A percentile compares a stretch with the other conserved stretches of the same genome.
Conservation (phyloP, 2,888 invertebrate species). For the Bibio marci region DNA sequence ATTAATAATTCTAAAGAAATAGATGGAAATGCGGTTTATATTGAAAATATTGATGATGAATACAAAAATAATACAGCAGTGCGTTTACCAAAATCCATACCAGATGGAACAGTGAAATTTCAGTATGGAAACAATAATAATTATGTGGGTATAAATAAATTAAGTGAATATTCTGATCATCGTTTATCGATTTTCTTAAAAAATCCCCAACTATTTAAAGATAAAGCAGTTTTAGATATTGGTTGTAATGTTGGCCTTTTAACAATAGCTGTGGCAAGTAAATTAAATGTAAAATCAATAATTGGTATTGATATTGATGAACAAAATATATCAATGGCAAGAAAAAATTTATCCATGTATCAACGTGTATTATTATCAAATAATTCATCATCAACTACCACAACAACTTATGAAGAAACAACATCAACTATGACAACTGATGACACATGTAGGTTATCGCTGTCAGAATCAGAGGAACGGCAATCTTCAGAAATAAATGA, state of each 20-base stretch:
- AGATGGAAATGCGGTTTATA: neutral
- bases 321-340: slow-evolving; percentile 48
- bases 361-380: slow-evolving; percentile 21
- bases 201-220: slow-evolving; percentile 65
- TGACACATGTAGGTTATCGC: too few species aligned
- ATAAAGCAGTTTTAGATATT: slow-evolving; percentile 86
- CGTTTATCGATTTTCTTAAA: slow-evolving; percentile 66
- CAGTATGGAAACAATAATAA: slow-evolving; percentile 94
- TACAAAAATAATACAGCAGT: neutral
- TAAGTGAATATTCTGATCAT: slow-evolving; percentile 63
- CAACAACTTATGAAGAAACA: slow-evolving; percentile 7
- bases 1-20: too few species aligned
- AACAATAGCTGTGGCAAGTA: slow-evolving; percentile 75
- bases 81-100: neutral
- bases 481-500: too few species aligned
- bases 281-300: slow-evolving; percentile 68
- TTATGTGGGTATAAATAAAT: slow-evolving; percentile 90
- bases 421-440: neutral
- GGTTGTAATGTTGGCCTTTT: slow-evolving; percentile 97
- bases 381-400: neutral
- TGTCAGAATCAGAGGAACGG: too few species aligned
- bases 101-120: slow-evolving; percentile 45
- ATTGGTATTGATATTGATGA: slow-evolving; percentile 92
- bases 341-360: slow-evolving; percentile 24
- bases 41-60: neutral